These are phyloP conservation scores for Rhea pennata DNA, from an alignment of 2,113 vertebrate species.

Conservation along the genomic window DNA sequence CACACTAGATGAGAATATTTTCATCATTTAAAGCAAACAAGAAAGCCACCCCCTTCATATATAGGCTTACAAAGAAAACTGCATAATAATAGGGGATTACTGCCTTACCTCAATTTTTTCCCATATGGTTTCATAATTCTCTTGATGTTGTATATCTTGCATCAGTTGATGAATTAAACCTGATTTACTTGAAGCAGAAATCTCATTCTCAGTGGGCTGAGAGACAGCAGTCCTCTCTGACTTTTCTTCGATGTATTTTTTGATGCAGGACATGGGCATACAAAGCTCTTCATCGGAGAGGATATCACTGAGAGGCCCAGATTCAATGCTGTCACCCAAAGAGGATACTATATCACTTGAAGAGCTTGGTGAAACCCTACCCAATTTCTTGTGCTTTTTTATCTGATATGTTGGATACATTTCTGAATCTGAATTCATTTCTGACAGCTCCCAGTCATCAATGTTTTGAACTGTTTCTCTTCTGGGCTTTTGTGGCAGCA, in stretches of 20 bases:
- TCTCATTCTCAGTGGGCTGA: constrained; percentile 66
- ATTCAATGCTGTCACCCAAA: constrained; percentile 90
- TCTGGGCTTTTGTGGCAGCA: constrained; percentile 83
- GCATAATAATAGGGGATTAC: neutral
- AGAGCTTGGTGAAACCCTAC: constrained; percentile 86
- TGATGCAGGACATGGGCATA: constrained; percentile 65
- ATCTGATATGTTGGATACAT: constrained; percentile 72
- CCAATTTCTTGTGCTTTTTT: constrained; percentile 76
- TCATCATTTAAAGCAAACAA: neutral
- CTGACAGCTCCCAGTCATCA: constrained; percentile 96
- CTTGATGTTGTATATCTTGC: constrained; percentile 89
- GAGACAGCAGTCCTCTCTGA: constrained; percentile 31
- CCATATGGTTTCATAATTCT: constrained; percentile 90
- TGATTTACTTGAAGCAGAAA: constrained; percentile 73
- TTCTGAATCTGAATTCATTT: constrained; percentile 91
- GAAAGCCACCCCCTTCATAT: neutral
- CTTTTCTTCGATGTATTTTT: constrained; percentile 69
- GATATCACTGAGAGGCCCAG: constrained; percentile 89
- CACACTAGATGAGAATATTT: neutral
- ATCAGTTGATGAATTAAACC: constrained; percentile 87
- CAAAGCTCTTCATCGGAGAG: constrained; percentile 87
- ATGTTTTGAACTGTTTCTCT: constrained; percentile 87
- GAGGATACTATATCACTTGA: constrained; percentile 91
- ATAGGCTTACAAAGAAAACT: neutral
- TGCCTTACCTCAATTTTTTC: constrained; percentile 91